Base-by-base conservation (phyloP, 53 echinoderm and acorn worm genomes). In the Astropecten irregularis region DNA sequence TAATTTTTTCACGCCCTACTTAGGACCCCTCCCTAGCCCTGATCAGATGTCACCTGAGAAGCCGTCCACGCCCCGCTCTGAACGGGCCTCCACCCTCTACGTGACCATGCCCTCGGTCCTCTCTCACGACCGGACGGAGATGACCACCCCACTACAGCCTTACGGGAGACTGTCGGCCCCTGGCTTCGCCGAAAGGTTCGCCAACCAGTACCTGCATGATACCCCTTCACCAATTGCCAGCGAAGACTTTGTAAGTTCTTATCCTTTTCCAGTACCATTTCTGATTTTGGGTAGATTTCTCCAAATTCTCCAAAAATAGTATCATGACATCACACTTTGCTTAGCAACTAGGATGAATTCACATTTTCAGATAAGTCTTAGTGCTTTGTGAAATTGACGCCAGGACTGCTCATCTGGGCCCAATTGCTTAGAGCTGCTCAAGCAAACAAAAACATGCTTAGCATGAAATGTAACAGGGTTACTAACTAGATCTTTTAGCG, bases 221-320 rank as follows among this genome's bases (percentile, higher is more conserved):
- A 83, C 85, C 42, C 86, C 71, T 28, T 90, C 93, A 3, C 71
- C 89, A 14, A 81, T 77, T 39, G 86, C 90, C 31, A 93, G 95
- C 77, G 95, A 95, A 40, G 92, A 95, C 40, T 92, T 92, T 88
- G 95, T 95, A 68, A 95, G 93, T 90, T 35, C 55, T 7, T 52
- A 6, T 3, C n/a, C n/a, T n/a, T n/a, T n/a, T n/a, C n/a, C n/a
- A n/a, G n/a, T n/a, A n/a, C n/a, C n/a, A n/a, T n/a, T n/a, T n/a
- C n/a, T n/a, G n/a, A n/a, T n/a, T n/a, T n/a, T n/a, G n/a, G n/a
- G n/a, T n/a, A n/a, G n/a, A n/a, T n/a, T n/a, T n/a, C n/a, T n/a
- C n/a, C n/a, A n/a, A n/a, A n/a, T n/a, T n/a, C n/a, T n/a, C n/a
- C n/a, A n/a, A n/a, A n/a, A n/a, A n/a, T n/a, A n/a, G n/a, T n/a